Base-by-base conservation (phyloP, 2,113 vertebrate species). In the Sturnus vulgaris region DNA sequence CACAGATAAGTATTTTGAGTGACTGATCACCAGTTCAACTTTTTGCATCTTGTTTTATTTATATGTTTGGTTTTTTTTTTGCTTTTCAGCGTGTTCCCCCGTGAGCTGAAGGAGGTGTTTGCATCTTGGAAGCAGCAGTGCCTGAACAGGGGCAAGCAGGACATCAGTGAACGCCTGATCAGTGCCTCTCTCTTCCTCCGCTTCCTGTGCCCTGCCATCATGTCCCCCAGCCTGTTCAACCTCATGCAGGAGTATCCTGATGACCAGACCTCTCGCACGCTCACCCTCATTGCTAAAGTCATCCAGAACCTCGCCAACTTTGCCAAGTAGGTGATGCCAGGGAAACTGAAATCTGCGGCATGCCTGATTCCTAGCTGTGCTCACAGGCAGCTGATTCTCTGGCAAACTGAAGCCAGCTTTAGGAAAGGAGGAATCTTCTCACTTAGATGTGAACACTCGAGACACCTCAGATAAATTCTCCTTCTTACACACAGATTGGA, bases 301-400 rank as follows among this genome's bases (percentile, higher is more conserved):
- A 99, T 99, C 95, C 99, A 99, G 98, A 99, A 99, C 94, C 98
- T 99, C 35, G 99, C 99, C 96, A 99, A 99, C 96, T 99, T 99
- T 95, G 97, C 99, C 71, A 99, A 99, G 99, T 99, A 98, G 50
- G 99, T 98, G 82, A 27, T 84, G 39, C 13, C 52, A 47, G 23
- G 11, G 33, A 5, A 17, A 16, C 17, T 2, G 19, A 52, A 52
- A 33, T 13, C 56, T 14, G n/a, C 46, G 20, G 27, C 2, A 7
- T 52, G 65, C 49, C 56, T 11, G 22, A 8, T 20, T 25, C 21
- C 65, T 7, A 0, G 20, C 2, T 7, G 1, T 39, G 52, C 52
- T 57, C 53, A 30, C 70, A 72, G 59, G 31, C 66, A 47, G 85
- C 80, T 55, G 42, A 3, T 66, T 63, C 52, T 40, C 53, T 66